These are phyloP conservation scores for Camponotus vicinus DNA, from an alignment of 1,140 invertebrate species.

Conservation along the genomic window DNA sequence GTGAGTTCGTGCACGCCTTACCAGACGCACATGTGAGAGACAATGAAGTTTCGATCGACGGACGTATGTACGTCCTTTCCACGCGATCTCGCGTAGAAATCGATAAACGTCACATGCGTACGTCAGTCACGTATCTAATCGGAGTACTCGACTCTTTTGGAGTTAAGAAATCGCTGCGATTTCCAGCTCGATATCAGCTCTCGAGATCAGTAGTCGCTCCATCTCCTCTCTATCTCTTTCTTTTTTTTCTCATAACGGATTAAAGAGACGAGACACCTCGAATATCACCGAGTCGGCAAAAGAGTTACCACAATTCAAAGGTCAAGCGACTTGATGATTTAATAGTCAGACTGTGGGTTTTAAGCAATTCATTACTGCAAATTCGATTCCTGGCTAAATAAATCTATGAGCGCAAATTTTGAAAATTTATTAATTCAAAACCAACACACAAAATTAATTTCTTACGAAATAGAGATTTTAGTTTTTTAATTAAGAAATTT, in stretches of 20 bases:
- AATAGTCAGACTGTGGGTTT: conserved; percentile 9
- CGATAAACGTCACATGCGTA: conserved; percentile 70
- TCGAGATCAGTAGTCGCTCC: conserved; percentile 34
- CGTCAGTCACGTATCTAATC: conserved; percentile 73
- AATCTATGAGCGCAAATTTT: conserved; percentile 17
- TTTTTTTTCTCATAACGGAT: conserved; percentile 65
- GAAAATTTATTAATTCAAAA: conserved; percentile 9
- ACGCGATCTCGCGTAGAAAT: conserved; percentile 70
- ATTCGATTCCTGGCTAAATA: conserved; percentile 14
- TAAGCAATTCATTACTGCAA: conserved; percentile 27
- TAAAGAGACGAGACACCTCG: background rate
- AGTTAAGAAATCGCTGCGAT: conserved; percentile 71
- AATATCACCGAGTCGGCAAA: background rate
- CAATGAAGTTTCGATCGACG: conserved; percentile 65
- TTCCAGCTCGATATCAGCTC: conserved; percentile 20
- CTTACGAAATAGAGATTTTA: background rate
- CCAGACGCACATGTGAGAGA: conserved; percentile 10
- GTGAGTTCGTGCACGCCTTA: conserved; percentile 27
- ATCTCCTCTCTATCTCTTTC: background rate
- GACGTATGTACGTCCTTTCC: conserved; percentile 43
- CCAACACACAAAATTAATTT: background rate
- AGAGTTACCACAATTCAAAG: conserved; percentile 39
- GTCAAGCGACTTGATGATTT: background rate
- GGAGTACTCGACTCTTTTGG: conserved; percentile 69
- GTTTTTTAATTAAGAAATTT: background rate